Conservation (phyloP, 1,140 invertebrate genomes). For the Drosophila nannoptera region DNA sequence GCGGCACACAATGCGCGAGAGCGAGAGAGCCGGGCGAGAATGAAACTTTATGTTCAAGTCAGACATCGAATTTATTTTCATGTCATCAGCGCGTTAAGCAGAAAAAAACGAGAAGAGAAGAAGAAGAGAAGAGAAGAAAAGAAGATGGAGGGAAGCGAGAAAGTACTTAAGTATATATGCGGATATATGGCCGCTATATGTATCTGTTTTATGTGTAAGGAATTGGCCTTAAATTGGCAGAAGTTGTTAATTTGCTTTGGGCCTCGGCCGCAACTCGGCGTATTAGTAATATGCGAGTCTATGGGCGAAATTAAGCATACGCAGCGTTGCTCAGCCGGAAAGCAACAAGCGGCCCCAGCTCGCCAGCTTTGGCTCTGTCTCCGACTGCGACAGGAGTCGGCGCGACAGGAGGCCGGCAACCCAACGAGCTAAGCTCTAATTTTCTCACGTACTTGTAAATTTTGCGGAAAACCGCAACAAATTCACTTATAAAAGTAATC, state of each 20-base stretch:
- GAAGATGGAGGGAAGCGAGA: neutral
- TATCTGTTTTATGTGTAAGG: neutral
- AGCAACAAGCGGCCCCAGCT: conserved; percentile 61
- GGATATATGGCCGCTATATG: neutral
- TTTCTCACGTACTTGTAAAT: conserved; percentile 78
- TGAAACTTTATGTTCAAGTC: conserved; percentile 74
- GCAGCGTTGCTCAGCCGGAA: conserved; percentile 43
- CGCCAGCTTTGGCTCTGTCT: too few relatives aligned
- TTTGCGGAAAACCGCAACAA: conserved; percentile 78
- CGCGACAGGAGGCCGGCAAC: conserved; percentile 2
- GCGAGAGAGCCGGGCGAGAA: conserved; percentile 40
- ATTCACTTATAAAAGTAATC: conserved; percentile 78
- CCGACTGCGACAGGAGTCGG: too few relatives aligned
- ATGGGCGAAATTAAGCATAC: conserved; percentile 59
- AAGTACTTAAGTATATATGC: neutral
- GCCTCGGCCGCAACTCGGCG: conserved; percentile 38
- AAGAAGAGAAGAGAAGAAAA: neutral
- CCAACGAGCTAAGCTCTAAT: conserved; percentile 73
- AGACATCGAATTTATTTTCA: conserved; percentile 73
- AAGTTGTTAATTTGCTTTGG: conserved; percentile 60
- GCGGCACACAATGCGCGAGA: neutral
- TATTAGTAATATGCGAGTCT: conserved; percentile 43
- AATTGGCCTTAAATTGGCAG: conserved; percentile 58
- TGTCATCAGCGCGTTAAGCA: conserved; percentile 53
- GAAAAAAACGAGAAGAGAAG: neutral